phyloP scores from a whole-genome alignment of 2,113 vertebrate species.

The Bujurquina vittata region DNA sequence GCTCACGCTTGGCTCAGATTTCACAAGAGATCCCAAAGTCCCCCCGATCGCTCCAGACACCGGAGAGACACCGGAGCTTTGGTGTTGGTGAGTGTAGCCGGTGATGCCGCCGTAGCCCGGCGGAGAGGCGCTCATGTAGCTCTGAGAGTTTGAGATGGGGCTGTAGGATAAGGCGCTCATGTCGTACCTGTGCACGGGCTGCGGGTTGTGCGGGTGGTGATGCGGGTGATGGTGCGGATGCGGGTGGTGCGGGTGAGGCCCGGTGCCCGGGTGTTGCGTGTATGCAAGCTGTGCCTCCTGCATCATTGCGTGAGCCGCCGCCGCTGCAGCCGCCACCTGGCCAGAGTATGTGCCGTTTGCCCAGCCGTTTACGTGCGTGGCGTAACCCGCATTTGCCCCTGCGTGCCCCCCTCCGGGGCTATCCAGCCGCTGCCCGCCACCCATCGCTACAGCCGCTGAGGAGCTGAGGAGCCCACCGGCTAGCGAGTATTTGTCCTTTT shows the following conservation, averaged over 20 bases:
- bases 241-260: constrained; percentile 86
- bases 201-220: constrained; percentile 87
- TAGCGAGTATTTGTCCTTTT: constrained; percentile 98
- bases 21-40: constrained; percentile 90
- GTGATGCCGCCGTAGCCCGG: constrained; percentile 91
- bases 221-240: constrained; percentile 79
- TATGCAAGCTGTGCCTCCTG: constrained; percentile 97
- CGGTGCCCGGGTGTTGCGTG: constrained; percentile 90
- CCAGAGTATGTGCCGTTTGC: constrained; percentile 92
- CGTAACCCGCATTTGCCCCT: constrained; percentile 83
- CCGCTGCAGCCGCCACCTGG: constrained; percentile 90
- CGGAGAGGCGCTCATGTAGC: constrained; percentile 94
- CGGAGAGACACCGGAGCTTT: constrained; percentile 85
- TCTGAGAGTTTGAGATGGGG: constrained; percentile 93
- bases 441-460: constrained; percentile 81
- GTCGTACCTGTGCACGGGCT: constrained; percentile 93
- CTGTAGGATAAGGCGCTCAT: constrained; percentile 93
- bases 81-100: constrained; percentile 85
- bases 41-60: constrained; percentile 86
- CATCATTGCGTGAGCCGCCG: constrained; percentile 94
- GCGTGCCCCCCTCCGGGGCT: constrained; percentile 88
- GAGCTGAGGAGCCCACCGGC: constrained; percentile 87
- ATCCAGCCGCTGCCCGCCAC: constrained; percentile 88
- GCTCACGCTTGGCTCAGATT: constrained; percentile 93
- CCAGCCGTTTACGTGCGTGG: constrained; percentile 96